Evolutionary conservation across 1,140 invertebrate species (phyloP).

Genomic region (Hyles vespertilio): DNA sequence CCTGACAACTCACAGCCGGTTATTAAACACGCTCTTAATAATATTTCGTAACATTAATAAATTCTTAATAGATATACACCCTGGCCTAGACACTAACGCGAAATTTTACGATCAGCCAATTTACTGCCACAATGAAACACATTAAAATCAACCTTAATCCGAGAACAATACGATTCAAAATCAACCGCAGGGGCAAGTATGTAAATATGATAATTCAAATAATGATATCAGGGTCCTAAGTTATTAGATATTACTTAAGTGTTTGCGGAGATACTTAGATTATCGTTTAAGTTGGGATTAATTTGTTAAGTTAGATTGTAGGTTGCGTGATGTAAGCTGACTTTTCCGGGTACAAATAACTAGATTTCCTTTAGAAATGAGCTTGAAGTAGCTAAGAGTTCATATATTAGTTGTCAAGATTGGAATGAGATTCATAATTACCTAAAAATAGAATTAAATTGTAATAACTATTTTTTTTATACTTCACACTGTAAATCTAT

Average conservation of each 20-base stretch:
- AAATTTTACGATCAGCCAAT: conserved; percentile 16
- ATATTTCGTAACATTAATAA: too few species aligned
- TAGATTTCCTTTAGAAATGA: too few species aligned
- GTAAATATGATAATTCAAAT: conserved; percentile 37
- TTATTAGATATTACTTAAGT: conserved; percentile 15
- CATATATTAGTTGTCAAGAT: too few species aligned
- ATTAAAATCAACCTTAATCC: conserved; percentile 5
- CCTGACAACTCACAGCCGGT: too few species aligned
- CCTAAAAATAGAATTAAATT: not conserved
- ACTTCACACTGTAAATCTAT: too few species aligned
- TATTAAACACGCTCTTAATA: too few species aligned
- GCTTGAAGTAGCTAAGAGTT: too few species aligned
- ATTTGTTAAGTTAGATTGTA: conserved; percentile 7
- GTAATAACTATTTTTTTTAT: not conserved
- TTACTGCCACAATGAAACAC: conserved; percentile 10
- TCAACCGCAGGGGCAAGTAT: too few species aligned
- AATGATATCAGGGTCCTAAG: conserved; percentile 36
- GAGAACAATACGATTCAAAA: conserved; percentile 8
- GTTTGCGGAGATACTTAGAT: conserved; percentile 7
- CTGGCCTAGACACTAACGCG: conserved; percentile 23
- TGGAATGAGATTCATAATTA: not conserved
- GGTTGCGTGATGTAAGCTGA: too few species aligned
- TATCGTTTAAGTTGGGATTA: conserved; percentile 7
- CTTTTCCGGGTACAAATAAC: too few species aligned
- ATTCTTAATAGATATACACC: conserved; percentile 1